A percentile compares a stretch with the other conserved stretches of the same genome.
These are phyloP conservation scores for Drosophila biarmipes DNA, from an alignment of 1,140 invertebrate species.

Conservation along the genomic window DNA sequence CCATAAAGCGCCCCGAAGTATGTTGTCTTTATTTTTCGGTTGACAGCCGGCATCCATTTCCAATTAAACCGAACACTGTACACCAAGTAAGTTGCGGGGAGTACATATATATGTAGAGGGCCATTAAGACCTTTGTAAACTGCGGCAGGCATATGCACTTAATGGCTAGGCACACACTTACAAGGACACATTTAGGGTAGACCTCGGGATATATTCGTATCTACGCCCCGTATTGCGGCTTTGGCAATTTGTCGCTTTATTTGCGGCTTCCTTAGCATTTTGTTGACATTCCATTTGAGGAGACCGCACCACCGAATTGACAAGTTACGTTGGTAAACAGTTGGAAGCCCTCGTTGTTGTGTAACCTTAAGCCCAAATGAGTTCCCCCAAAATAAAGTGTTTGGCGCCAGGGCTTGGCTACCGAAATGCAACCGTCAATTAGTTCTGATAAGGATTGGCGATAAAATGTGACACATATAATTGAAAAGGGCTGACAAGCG, in stretches of 20 bases:
- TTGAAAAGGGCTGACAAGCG: conserved; percentile 5
- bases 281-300: conserved; percentile 62
- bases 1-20: conserved; percentile 70
- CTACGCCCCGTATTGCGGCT: conserved; percentile 47
- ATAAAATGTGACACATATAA: conserved; percentile 27
- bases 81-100: background rate
- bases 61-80: conserved; percentile 58
- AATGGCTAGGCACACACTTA: conserved; percentile 62
- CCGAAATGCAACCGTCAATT: conserved; percentile 46
- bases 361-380: conserved; percentile 19
- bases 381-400: conserved; percentile 17
- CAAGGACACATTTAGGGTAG: conserved; percentile 8
- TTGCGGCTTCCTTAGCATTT: conserved; percentile 57
- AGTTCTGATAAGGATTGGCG: conserved; percentile 22
- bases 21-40: conserved; percentile 66
- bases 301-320: conserved; percentile 47
- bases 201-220: conserved; percentile 27
- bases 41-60: conserved; percentile 65
- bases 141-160: conserved; percentile 72
- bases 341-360: conserved; percentile 2
- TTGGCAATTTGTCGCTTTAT: conserved; percentile 57
- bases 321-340: conserved; percentile 24
- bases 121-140: conserved; percentile 61
- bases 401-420: conserved; percentile 17
- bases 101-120: conserved; percentile 4